Evolutionary conservation across 2,888 invertebrate genomes (phyloP).

Genomic region (Drosophila kambysellisi): DNA sequence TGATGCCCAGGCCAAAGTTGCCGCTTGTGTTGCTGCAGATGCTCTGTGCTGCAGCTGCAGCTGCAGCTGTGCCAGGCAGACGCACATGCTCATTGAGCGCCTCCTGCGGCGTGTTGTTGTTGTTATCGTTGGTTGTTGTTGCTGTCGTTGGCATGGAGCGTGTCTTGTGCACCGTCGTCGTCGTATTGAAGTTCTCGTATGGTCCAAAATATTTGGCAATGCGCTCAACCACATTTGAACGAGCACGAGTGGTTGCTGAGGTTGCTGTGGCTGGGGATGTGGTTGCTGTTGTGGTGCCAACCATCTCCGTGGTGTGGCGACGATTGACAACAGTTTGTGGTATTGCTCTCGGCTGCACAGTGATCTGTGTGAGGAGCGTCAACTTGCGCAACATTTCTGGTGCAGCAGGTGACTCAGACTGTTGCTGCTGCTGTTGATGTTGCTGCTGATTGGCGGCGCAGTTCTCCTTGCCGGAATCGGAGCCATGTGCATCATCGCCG

Average conservation of each 20-base stretch:
- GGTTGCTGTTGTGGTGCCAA: conserved; percentile 34
- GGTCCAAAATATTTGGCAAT: conserved; percentile 83
- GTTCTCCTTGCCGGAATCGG: conserved; percentile 84
- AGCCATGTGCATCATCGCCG: conserved; percentile 65
- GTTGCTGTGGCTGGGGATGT: conserved; percentile 21
- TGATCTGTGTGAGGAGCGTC: conserved; percentile 49
- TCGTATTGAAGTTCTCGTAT: conserved; percentile 28
- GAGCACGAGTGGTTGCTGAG: conserved; percentile 11
- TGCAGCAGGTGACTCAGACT: conserved; percentile 36
- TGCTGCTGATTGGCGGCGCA: conserved; percentile 61
- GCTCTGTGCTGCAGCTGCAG: conserved; percentile 20
- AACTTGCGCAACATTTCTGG: conserved; percentile 77
- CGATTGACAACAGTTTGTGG: conserved; percentile 42
- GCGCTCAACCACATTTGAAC: conserved; percentile 67
- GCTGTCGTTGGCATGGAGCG: conserved; percentile 24
- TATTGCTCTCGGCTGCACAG: conserved; percentile 40
- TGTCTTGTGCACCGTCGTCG: conserved; percentile 35
- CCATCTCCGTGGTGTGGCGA: conserved; percentile 62
- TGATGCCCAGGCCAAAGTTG: background rate
- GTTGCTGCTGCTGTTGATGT: conserved; percentile 29
- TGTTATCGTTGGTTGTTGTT: background rate
- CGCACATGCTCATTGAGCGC: conserved; percentile 73
- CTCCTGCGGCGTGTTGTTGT: conserved; percentile 29
- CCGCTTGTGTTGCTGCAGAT: background rate
- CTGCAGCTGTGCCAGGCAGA: conserved; percentile 19